A percentile compares a stretch with the other conserved stretches of the same genome.
Conservation (phyloP, 2,797 vertebrate genomes). For the Siniperca obscura region DNA sequence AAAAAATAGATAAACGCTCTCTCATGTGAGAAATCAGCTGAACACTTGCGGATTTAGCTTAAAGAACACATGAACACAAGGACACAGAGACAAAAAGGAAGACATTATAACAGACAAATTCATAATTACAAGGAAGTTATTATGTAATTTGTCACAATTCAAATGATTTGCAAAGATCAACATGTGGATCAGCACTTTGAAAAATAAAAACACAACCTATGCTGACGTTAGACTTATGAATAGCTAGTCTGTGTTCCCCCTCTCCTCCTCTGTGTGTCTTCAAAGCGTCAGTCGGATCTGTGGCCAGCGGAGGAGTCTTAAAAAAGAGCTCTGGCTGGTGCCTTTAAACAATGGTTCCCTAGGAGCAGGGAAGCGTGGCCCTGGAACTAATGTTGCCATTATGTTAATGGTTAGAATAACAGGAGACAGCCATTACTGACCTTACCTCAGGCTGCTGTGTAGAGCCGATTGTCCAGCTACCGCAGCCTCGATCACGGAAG, state of each 20-base stretch:
- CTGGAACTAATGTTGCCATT: slow-evolving; percentile 87
- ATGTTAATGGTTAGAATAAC: slow-evolving; percentile 87
- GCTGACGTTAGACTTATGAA: slow-evolving; percentile 66
- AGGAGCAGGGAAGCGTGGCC: slow-evolving; percentile 78
- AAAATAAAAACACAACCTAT: slow-evolving; percentile 65
- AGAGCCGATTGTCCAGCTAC: slow-evolving; percentile 53
- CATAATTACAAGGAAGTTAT: slow-evolving; percentile 70
- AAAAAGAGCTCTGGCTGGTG: slow-evolving; percentile 51
- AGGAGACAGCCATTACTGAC: slow-evolving; percentile 77
- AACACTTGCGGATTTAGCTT: slow-evolving; percentile 54
- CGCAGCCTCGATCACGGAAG: slow-evolving; percentile 36
- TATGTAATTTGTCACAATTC: slow-evolving; percentile 74
- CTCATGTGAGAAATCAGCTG: slow-evolving; percentile 62
- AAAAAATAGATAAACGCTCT: slow-evolving; percentile 57
- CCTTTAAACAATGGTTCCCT: slow-evolving; percentile 79
- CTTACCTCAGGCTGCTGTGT: slow-evolving; percentile 60
- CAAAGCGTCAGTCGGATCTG: slow-evolving; percentile 64
- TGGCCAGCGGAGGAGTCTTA: slow-evolving; percentile 56
- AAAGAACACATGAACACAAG: slow-evolving; percentile 49
- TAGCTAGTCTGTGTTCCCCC: slow-evolving; percentile 65
- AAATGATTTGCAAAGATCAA: slow-evolving; percentile 59
- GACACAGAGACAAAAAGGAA: slow-evolving; percentile 47
- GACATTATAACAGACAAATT: slow-evolving; percentile 61
- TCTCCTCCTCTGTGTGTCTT: slow-evolving; percentile 62
- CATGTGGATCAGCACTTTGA: slow-evolving; percentile 51